phyloP scores from a whole-genome alignment of 2,113 vertebrate genomes.

The Pseudorectes ferrugineus region DNA sequence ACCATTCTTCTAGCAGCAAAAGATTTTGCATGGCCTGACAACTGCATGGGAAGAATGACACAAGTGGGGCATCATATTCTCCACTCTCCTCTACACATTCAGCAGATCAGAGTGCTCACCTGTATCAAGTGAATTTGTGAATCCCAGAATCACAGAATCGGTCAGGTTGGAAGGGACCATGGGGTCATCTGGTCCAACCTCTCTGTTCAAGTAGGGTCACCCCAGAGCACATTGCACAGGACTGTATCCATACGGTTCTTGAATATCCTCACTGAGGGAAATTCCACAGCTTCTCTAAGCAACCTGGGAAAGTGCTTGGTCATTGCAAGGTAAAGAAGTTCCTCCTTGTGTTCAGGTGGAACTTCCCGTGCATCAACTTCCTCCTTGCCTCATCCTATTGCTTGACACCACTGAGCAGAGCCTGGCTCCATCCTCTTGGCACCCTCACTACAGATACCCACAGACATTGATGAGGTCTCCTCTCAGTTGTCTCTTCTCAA shows the following conservation, averaged over 20 bases:
- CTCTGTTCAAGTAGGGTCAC: background rate
- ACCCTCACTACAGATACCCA: background rate
- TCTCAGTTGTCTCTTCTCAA: background rate
- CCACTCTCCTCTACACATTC: background rate
- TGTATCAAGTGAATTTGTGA: background rate
- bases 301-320: background rate
- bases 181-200: background rate
- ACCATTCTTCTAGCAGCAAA: background rate
- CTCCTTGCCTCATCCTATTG: background rate
- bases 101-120: background rate
- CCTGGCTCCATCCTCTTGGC: background rate
- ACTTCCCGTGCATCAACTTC: background rate
- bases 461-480: background rate
- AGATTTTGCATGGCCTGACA: background rate
- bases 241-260: background rate
- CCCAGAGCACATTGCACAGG: background rate
- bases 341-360: background rate
- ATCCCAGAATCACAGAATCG: background rate
- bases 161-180: background rate
- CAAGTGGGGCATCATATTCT: rapidly evolving
- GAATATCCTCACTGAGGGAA: background rate
- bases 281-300: background rate
- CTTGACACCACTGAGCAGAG: background rate
- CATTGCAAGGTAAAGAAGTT: background rate
- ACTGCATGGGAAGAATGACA: background rate